Base-by-base conservation (phyloP, 2,113 vertebrate genomes). In the Corvus cornix region DNA sequence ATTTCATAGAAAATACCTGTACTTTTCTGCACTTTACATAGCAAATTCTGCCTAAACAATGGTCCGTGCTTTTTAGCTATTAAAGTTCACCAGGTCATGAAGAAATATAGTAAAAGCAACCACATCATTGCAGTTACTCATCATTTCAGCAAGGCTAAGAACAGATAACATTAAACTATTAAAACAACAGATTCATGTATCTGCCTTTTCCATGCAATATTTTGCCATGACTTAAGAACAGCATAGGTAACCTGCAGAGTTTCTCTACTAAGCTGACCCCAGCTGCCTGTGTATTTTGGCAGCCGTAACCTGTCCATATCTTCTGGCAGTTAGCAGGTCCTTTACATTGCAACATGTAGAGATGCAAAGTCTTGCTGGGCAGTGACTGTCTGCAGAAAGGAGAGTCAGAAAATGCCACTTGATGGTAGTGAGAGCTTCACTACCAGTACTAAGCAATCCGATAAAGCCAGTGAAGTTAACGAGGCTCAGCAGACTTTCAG, bases 401-500 rank as follows among this genome's bases (percentile, higher is more conserved):
- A 76, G 31, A 56, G 6, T 26, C 24, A 37, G 44, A 67, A 84
- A 35, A 35, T 19, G 12, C 28, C 33, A 23, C n/a, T 14, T 46
- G 6, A 43, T 28, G 13, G 15, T 30, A 49, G 4, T 2, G 11
- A 82, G 16, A 37, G 13, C 35, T 84, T 76, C 49, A 55, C 49
- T 48, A 5, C 24, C 39, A 51, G 21, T 43, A 26, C 26, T 21
- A 31, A 74, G 53, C n/a, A 72, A 80, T 14, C 16, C 1, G 0
- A 27, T 2, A 23, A 23, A 78, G 41, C 1, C 64, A 59, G 41
- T 0, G 0, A 80, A 53, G 31, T 31, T 68, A 66, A 52, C 0
- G 0, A 46, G 18, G 59, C 28, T 52, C 16, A 64, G 35, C 13
- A 72, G 69, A 39, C 19, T n/a, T 68, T 48, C 62, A 83, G 70